Evolutionary conservation across 2,797 vertebrate genomes (phyloP), one percentile per base, ranked within the genome.

Genomic region (Galaxias olidus): DNA sequence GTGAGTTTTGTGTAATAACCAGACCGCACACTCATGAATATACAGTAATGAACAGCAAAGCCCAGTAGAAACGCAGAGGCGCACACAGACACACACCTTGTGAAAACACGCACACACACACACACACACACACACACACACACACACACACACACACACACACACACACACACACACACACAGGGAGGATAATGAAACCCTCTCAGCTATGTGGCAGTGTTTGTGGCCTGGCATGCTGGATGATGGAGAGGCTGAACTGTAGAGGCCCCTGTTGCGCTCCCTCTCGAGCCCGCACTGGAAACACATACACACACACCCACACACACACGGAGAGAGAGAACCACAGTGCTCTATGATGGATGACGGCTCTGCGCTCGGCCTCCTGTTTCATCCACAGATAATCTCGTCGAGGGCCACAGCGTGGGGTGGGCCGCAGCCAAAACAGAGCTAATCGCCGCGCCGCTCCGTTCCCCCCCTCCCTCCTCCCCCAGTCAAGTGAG

Each of bases 331-430:
- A 69, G 68, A 78, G 42, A 62, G 53, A 72, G 30, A 48, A 60
- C 83, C 80, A 79, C 84, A 80, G 74, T 77, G 74, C 82, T 88
- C 30, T 30, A 6, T 94, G 93, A 95, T 91, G 86, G 89, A 96
- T 92, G 87, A 85, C 82, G 85, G 76, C 73, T 69, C 72, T 89
- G 85, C 62, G 78, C 76, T 88, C 81, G 80, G 72, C 82, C 82
- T 80, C 79, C 84, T 86, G 83, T 84, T 83, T 87, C 87, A 82
- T 87, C 85, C 67, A 79, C 84, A 84, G 74, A 87, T 92, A 90
- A 92, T 92, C 84, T 86, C 85, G 90, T 91, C 91, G 88, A 77
- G 85, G 82, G 75, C 78, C 68, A 63, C 52, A 15, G 74, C 84
- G 75, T 78, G 75, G 79, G 71, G 75, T 74, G 79, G 77, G 76